These are phyloP conservation scores for Idaea biselata DNA, from an alignment of 2,888 invertebrate species.

Conservation along the genomic window DNA sequence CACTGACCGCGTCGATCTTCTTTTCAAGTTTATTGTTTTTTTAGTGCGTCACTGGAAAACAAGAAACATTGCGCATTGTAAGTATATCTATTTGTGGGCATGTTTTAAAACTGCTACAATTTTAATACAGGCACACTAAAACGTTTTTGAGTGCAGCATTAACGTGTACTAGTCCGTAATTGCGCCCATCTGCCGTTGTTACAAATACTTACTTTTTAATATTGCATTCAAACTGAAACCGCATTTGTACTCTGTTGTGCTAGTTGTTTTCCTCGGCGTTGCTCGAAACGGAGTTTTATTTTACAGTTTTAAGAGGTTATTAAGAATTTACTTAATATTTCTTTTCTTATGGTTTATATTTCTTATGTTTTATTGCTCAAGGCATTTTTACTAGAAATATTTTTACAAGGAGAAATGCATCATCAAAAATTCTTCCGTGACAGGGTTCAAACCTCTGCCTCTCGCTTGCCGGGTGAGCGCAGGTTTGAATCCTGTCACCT, in stretches of 20 bases:
- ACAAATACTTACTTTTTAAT: constrained; percentile 33
- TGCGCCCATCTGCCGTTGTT: constrained; percentile 55
- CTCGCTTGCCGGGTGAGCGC: no score
- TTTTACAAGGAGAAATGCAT: no score
- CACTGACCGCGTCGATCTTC: background rate
- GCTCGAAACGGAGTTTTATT: background rate
- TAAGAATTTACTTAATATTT: no score
- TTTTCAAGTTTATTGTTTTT: background rate
- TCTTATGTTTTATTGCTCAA: no score
- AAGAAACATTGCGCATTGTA: constrained; percentile 5
- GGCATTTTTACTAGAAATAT: no score
- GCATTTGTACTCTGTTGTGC: background rate
- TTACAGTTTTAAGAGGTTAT: background rate
- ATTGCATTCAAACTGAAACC: constrained; percentile 27
- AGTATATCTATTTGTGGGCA: constrained; percentile 18
- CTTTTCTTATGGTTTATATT: no score
- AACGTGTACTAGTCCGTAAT: constrained; percentile 41
- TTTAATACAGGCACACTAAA: constrained; percentile 51
- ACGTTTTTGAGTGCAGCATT: constrained; percentile 63
- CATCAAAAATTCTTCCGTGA: no score
- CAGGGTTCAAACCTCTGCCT: no score
- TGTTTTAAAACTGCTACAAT: constrained; percentile 37
- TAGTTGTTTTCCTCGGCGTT: background rate
- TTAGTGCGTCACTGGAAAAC: background rate
- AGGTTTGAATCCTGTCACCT: no score